Percentiles rank a stretch among this genome's conserved stretches.
Conservation (phyloP, 2,888 invertebrate genomes). For the Tetragonula carbonaria region DNA sequence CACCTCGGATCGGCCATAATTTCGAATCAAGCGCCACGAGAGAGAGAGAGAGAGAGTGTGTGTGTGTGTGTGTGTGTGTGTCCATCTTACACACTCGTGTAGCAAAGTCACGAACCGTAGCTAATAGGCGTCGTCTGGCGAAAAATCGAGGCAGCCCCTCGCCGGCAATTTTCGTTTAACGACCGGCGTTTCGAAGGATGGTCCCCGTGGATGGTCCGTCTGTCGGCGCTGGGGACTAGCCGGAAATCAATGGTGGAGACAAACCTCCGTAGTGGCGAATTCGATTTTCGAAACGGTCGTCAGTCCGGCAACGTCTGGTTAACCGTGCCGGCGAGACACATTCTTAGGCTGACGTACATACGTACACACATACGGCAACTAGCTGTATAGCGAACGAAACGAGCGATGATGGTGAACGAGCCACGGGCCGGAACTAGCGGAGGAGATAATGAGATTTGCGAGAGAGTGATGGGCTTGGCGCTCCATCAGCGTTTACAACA, state of each 20-base stretch:
- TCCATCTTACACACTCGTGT: no score
- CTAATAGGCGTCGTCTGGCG: slow-evolving; percentile 22
- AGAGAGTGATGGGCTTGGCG: slow-evolving; percentile 65
- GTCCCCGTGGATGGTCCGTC: not conserved
- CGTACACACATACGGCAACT: not conserved
- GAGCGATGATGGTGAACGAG: slow-evolving; percentile 51
- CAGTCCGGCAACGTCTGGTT: slow-evolving; percentile 47
- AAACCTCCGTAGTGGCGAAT: slow-evolving; percentile 60
- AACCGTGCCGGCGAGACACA: slow-evolving; percentile 29
- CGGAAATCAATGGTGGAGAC: slow-evolving; percentile 68
- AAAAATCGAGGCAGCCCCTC: slow-evolving; percentile 16
- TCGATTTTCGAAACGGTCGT: slow-evolving; percentile 64
- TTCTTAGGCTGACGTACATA: not conserved
- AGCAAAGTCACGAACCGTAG: no score
- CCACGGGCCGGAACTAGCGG: slow-evolving; percentile 39
- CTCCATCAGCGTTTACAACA: slow-evolving; percentile 70
- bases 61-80: no score
- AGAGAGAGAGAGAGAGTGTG: no score
- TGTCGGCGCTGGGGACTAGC: slow-evolving; percentile 2
- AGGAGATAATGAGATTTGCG: slow-evolving; percentile 74
- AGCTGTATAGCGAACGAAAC: not conserved
- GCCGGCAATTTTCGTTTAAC: slow-evolving; percentile 48
- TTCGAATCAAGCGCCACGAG: not conserved
- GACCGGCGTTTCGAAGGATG: slow-evolving; percentile 30
- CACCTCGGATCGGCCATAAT: not conserved